These are phyloP conservation scores for Peromyscus maniculatus DNA, from an alignment of 2,113 vertebrate species.

Conservation along the genomic window DNA sequence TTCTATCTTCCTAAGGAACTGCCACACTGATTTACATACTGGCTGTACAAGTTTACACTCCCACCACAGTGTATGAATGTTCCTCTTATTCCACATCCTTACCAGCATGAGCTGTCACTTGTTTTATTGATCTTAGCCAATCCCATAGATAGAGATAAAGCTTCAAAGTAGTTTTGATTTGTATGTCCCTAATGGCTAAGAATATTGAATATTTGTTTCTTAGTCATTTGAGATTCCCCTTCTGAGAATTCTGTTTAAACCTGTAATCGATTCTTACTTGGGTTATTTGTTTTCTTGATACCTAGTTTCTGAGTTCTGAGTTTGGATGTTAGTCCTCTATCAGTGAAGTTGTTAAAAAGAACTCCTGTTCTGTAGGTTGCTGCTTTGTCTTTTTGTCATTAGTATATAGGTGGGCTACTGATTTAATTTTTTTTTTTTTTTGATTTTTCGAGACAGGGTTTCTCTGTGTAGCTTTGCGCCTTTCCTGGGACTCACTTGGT, in stretches of 20 bases:
- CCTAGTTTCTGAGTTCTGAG: not conserved
- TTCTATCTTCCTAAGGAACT: too few species aligned
- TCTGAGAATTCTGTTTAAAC: not conserved
- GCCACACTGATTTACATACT: not conserved
- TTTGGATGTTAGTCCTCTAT: not conserved
- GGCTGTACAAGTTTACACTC: not conserved
- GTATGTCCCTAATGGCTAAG: not conserved
- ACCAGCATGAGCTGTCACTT: not conserved
- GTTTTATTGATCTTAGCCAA: not conserved
- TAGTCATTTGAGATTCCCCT: not conserved
- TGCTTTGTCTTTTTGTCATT: not conserved
- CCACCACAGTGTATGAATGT: not conserved
- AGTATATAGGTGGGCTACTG: too few species aligned
- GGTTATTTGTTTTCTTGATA: not conserved
- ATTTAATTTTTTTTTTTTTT: too few species aligned
- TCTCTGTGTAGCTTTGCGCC: too few species aligned
- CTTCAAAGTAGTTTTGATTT: not conserved
- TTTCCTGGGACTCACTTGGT: too few species aligned
- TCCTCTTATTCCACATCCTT: not conserved
- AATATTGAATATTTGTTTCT: not conserved
- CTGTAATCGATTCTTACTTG: not conserved
- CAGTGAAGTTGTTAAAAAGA: not conserved
- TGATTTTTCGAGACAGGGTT: too few species aligned
- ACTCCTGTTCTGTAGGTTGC: not conserved
- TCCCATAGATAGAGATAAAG: not conserved